Conservation (phyloP, 2,797 vertebrate species). For the Syngnathus acus region DNA sequence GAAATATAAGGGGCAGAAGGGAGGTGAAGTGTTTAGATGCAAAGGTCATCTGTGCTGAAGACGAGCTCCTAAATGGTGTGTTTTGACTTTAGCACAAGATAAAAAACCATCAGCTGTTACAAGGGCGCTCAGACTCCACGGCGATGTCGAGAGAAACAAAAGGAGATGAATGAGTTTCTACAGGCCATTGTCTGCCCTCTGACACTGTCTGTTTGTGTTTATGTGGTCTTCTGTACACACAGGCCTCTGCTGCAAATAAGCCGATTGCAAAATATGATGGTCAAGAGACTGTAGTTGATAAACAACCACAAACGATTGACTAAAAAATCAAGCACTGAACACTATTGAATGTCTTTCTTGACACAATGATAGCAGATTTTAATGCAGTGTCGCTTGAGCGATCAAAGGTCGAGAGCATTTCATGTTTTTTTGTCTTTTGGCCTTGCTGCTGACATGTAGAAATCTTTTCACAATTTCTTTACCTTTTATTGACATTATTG, state of each 20-base stretch:
- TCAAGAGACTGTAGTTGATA: constrained; percentile 16
- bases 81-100: constrained; percentile 52
- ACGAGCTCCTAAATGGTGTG: constrained; percentile 50
- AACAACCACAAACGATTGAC: background rate
- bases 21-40: constrained; percentile 48
- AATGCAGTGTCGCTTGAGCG: too few relatives aligned
- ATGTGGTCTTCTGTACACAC: constrained; percentile 46
- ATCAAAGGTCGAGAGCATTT: too few relatives aligned
- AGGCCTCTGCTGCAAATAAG: constrained; percentile 18
- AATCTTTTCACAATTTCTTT: too few relatives aligned
- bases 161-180: constrained; percentile 54
- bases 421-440: too few relatives aligned
- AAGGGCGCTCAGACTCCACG: constrained; percentile 25
- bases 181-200: constrained; percentile 53
- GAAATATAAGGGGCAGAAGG: constrained; percentile 19
- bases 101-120: constrained; percentile 32
- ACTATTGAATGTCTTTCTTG: background rate
- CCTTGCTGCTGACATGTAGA: too few relatives aligned
- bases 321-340: background rate
- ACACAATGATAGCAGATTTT: too few relatives aligned
- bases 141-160: constrained; percentile 49
- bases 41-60: constrained; percentile 47
- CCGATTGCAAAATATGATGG: constrained; percentile 20
- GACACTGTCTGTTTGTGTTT: constrained; percentile 53
- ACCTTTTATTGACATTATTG: too few relatives aligned